A percentile compares a stretch with the other conserved stretches of the same genome.
Conservation (phyloP, 2,888 invertebrate genomes). For the Ischnura elegans region DNA sequence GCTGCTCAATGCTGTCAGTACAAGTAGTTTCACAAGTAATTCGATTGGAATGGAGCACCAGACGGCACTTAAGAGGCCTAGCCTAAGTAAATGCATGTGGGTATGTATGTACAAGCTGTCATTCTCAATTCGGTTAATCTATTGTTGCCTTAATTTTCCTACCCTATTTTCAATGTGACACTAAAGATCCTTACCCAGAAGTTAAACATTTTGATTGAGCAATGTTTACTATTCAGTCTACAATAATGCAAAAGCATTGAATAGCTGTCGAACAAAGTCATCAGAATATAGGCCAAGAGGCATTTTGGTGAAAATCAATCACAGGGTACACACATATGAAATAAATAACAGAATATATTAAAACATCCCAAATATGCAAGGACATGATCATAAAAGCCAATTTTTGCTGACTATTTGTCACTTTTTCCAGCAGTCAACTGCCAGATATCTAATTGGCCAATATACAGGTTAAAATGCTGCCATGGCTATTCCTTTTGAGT, state of each 20-base stretch:
- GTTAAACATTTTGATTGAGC: constrained; percentile 56
- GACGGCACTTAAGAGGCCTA: constrained; percentile 4
- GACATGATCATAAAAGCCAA: constrained; percentile 11
- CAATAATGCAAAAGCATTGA: constrained; percentile 58
- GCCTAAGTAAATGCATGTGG: constrained; percentile 34
- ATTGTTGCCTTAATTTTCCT: constrained; percentile 30
- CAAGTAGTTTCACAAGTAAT: constrained; percentile 32
- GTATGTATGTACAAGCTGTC: constrained; percentile 60
- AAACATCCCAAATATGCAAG: not conserved
- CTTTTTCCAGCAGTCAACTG: not conserved
- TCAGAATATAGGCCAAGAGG: constrained; percentile 38
- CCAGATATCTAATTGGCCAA: not conserved
- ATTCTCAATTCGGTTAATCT: constrained; percentile 22
- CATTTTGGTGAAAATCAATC: constrained; percentile 34
- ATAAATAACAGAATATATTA: constrained; percentile 37
- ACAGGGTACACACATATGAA: not conserved
- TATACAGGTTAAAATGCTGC: not conserved
- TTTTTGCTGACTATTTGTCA: not conserved
- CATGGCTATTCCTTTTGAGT: not conserved
- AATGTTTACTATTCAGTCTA: constrained; percentile 61
- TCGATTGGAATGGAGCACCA: constrained; percentile 54
- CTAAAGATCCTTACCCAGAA: constrained; percentile 49
- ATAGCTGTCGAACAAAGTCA: constrained; percentile 49
- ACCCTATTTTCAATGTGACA: constrained; percentile 17
- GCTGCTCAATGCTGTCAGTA: constrained; percentile 43